Evolutionary conservation across 2,888 invertebrate species (phyloP).

Genomic region (Abscondita cerata): DNA sequence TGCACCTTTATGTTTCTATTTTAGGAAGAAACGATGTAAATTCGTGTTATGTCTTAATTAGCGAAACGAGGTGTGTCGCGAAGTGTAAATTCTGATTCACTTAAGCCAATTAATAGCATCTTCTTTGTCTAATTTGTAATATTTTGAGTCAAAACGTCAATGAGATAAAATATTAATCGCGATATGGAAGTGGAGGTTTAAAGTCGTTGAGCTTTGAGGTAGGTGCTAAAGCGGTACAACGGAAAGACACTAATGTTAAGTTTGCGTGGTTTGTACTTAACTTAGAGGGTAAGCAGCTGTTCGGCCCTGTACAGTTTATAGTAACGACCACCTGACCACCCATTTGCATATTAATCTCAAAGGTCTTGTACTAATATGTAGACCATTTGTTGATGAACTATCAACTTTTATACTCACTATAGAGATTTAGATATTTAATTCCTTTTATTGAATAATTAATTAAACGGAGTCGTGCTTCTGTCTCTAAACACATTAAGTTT

Average conservation of each 20-base stretch:
- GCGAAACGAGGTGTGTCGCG: slow-evolving; percentile 6
- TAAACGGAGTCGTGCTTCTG: slow-evolving; percentile 41
- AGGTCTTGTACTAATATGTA: slow-evolving; percentile 45
- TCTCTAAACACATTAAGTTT: slow-evolving; percentile 47
- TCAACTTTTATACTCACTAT: slow-evolving; percentile 38
- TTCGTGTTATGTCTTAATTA: slow-evolving; percentile 12
- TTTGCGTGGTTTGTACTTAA: slow-evolving; percentile 41
- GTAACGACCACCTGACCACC: slow-evolving; percentile 33
- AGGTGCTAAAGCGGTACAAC: slow-evolving; percentile 30
- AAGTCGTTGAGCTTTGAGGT: slow-evolving; percentile 18
- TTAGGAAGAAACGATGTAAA: slow-evolving; percentile 2
- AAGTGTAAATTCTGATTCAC: slow-evolving; percentile 7
- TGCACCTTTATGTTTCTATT: slow-evolving; percentile 5
- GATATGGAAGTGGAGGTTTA: slow-evolving; percentile 10
- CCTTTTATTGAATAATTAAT: slow-evolving; percentile 50
- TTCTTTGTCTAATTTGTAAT: neutral
- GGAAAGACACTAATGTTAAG: slow-evolving; percentile 40
- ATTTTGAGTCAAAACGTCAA: too few relatives aligned
- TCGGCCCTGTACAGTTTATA: slow-evolving; percentile 23
- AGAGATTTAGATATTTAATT: slow-evolving; percentile 44
- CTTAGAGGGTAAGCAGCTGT: slow-evolving; percentile 40
- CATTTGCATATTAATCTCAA: slow-evolving; percentile 48
- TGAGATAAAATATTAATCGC: neutral
- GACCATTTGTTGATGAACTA: slow-evolving; percentile 45
- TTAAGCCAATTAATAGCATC: slow-evolving; percentile 3